Conservation (phyloP, 2,113 vertebrate genomes). For the Ploceus nigricollis region DNA sequence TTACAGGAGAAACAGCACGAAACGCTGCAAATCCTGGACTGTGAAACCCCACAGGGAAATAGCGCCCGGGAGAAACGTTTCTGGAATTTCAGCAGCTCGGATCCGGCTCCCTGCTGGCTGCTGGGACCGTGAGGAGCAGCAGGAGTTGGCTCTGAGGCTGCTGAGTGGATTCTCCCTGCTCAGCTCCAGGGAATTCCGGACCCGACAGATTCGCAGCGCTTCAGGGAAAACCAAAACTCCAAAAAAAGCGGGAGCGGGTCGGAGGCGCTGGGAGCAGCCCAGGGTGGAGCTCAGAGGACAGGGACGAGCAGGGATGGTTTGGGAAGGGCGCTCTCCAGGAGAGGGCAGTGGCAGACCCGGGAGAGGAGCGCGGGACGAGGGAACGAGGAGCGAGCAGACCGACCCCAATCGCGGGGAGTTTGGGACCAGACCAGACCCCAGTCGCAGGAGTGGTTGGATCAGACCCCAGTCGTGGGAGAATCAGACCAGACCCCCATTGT, state of each 20-base stretch:
- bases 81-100: neutral
- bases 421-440: neutral
- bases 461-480: neutral
- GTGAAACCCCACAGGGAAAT: rapidly evolving
- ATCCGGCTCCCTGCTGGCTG: neutral
- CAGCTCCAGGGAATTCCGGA: neutral
- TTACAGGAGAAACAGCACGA: neutral
- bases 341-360: conserved; percentile 32
- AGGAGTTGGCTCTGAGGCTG: neutral
- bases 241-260: neutral
- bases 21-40: rapidly evolving
- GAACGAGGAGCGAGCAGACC: rapidly evolving
- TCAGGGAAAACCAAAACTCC: neutral
- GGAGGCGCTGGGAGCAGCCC: neutral
- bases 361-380: neutral
- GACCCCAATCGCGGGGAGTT: rapidly evolving
- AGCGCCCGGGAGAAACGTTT: neutral
- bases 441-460: neutral
- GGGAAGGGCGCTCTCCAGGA: neutral
- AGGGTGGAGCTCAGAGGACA: neutral
- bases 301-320: rapidly evolving
- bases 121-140: neutral
- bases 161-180: neutral
- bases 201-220: rapidly evolving
- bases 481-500: too few species aligned